Evolutionary conservation across 2,888 invertebrate genomes (phyloP).

Genomic region (Incurvaria masculella): DNA sequence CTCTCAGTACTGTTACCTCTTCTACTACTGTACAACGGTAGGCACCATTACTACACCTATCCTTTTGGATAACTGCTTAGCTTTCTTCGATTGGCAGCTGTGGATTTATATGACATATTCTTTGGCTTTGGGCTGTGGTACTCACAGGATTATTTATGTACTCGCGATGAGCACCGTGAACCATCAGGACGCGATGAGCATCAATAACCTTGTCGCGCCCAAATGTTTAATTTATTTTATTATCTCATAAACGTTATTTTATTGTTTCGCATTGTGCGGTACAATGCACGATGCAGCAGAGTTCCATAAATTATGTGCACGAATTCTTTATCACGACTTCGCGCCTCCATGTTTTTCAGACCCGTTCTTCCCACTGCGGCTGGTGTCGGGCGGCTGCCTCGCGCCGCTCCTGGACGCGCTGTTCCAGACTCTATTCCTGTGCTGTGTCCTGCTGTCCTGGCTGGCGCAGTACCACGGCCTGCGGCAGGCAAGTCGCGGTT

Average conservation of each 20-base stretch:
- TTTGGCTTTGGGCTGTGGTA: no score
- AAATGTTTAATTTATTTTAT: no score
- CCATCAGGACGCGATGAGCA: slow-evolving; percentile 2
- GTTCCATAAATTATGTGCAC: no score
- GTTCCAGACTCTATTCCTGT: slow-evolving; percentile 87
- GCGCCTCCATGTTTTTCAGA: slow-evolving; percentile 57
- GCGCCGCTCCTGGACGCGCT: slow-evolving; percentile 91
- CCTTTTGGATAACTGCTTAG: no score
- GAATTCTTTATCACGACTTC: not conserved
- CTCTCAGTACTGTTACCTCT: slow-evolving; percentile 83
- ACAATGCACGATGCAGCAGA: no score
- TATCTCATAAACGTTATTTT: no score
- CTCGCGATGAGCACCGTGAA: no score
- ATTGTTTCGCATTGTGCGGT: no score
- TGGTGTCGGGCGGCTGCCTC: slow-evolving; percentile 84
- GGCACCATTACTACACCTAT: no score
- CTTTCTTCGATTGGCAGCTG: no score
- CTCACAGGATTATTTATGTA: no score
- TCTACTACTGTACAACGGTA: slow-evolving; percentile 89
- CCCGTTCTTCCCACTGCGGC: slow-evolving; percentile 89
- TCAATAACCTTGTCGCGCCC: not conserved
- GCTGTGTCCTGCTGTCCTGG: slow-evolving; percentile 89
- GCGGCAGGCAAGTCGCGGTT: slow-evolving; percentile 80
- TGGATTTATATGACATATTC: no score
- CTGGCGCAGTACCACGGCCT: slow-evolving; percentile 94